Evolutionary conservation across 1,140 invertebrate species (phyloP).

Genomic region (Luehdorfia chinensis): DNA sequence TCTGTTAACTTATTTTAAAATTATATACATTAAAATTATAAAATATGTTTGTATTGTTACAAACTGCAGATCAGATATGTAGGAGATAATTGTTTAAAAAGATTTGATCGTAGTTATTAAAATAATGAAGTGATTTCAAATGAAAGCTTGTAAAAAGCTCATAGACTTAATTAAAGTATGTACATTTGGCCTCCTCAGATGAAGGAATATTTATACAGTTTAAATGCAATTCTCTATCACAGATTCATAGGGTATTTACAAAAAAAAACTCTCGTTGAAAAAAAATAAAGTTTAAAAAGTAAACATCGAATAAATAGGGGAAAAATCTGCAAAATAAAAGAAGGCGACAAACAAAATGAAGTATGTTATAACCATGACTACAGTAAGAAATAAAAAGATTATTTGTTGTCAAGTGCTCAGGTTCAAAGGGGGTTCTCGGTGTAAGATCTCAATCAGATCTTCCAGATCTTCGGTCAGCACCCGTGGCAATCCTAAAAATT

Average conservation of each 20-base stretch:
- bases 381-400: conserved; percentile 4
- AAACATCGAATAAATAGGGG: conserved; percentile 1
- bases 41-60: too few species aligned
- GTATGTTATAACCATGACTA: conserved; percentile 1
- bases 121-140: background rate
- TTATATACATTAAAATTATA: too few species aligned
- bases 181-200: background rate
- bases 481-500: conserved; percentile 41
- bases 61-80: too few species aligned
- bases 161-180: background rate
- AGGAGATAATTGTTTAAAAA: too few species aligned
- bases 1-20: too few species aligned
- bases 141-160: background rate
- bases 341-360: background rate
- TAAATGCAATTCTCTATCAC: background rate
- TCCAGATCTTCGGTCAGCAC: conserved; percentile 38
- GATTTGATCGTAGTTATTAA: too few species aligned
- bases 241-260: background rate
- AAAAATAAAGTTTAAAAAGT: background rate
- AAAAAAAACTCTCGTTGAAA: background rate
- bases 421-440: conserved; percentile 7
- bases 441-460: conserved; percentile 22
- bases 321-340: background rate
- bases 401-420: conserved; percentile 3
- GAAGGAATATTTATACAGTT: background rate